Evolutionary conservation across 1,140 invertebrate genomes (phyloP).

Genomic region (Drosophila bocqueti): DNA sequence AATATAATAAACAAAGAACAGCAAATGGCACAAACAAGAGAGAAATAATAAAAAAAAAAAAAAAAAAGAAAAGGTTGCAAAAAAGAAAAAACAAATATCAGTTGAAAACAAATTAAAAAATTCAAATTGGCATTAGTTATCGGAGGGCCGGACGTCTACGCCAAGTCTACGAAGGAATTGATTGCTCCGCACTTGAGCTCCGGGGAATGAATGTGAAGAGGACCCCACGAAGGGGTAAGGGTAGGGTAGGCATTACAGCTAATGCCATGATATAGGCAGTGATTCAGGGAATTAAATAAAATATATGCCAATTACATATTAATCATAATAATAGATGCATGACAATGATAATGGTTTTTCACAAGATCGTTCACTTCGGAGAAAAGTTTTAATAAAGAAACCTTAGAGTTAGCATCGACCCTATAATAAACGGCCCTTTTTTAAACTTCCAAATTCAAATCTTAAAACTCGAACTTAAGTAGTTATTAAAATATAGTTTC

Average conservation of each 20-base stretch:
- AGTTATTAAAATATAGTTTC: not conserved
- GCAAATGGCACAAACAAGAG: slow-evolving; percentile 61
- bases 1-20: slow-evolving; percentile 69
- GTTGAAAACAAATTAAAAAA: slow-evolving; percentile 59
- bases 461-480: not conserved
- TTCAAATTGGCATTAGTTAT: slow-evolving; percentile 64
- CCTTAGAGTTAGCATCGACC: no score
- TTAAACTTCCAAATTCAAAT: not conserved
- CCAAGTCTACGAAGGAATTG: slow-evolving; percentile 27
- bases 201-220: not conserved
- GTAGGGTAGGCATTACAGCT: not conserved
- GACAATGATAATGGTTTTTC: not conserved
- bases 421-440: not conserved
- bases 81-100: slow-evolving; percentile 35
- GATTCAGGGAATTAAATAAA: not conserved
- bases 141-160: slow-evolving; percentile 47
- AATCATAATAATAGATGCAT: not conserved
- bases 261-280: not conserved
- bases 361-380: not conserved
- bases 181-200: slow-evolving; percentile 33
- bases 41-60: slow-evolving; percentile 17
- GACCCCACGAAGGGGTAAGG: not conserved
- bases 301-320: no score
- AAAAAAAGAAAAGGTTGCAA: not conserved
- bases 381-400: not conserved